A percentile compares a stretch with the other conserved stretches of the same genome.
These are phyloP conservation scores for Macrotrachela quadricornifera DNA, from an alignment of 1,140 invertebrate species.

Conservation along the genomic window DNA sequence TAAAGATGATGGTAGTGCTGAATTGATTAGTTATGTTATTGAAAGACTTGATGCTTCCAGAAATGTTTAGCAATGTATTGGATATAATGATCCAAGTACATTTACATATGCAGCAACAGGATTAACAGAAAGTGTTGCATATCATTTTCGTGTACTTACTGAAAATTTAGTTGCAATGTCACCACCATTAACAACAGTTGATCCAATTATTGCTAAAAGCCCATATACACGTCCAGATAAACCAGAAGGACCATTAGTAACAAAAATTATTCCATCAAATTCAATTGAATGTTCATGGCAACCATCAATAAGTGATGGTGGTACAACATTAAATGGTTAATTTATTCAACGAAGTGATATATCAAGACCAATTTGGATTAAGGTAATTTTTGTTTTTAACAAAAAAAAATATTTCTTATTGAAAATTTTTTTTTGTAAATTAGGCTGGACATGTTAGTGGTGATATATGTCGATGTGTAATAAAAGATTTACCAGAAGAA, in stretches of 20 bases:
- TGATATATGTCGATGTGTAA: constrained; percentile 31
- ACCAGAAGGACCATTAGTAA: constrained; percentile 53
- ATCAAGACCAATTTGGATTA: constrained; percentile 2
- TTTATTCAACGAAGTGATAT: constrained; percentile 2
- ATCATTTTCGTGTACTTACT: constrained; percentile 16
- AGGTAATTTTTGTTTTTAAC: no score
- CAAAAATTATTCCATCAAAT: constrained; percentile 38
- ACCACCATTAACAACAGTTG: not conserved
- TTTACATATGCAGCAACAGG: not conserved
- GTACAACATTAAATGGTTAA: constrained; percentile 45
- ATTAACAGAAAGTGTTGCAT: constrained; percentile 7
- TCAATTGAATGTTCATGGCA: constrained; percentile 55
- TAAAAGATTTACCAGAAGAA: constrained; percentile 67
- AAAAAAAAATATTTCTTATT: no score
- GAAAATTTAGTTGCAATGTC: constrained; percentile 18
- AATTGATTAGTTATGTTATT: constrained; percentile 52
- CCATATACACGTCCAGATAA: constrained; percentile 40
- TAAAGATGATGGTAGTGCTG: constrained; percentile 50
- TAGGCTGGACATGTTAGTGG: not conserved
- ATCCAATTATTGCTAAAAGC: constrained; percentile 2
- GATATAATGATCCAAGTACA: constrained; percentile 33
- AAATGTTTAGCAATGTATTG: constrained; percentile 37
- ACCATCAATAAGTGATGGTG: constrained; percentile 76
- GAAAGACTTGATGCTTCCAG: constrained; percentile 40
- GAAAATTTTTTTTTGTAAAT: no score